Evolutionary conservation across 2,888 invertebrate species (phyloP).

Genomic region (Cyclophora albipunctata): DNA sequence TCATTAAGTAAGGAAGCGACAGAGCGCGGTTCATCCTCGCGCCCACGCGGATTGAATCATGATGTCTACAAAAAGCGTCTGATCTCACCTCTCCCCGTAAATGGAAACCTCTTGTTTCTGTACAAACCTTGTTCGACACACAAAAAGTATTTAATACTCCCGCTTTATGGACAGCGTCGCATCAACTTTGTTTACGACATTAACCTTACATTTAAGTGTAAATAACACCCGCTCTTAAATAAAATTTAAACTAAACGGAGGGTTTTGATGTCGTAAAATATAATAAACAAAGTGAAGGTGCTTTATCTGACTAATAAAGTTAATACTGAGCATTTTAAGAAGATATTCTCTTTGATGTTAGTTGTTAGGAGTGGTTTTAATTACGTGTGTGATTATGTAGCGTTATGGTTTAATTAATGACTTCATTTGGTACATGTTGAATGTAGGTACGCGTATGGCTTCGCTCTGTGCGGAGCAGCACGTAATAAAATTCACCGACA

Average conservation of each 20-base stretch:
- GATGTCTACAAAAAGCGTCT: conserved; percentile 11
- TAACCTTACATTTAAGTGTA: not conserved
- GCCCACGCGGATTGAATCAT: conserved; percentile 27
- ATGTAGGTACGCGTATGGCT: too few relatives aligned
- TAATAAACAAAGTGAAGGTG: too few relatives aligned
- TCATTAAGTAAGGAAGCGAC: too few relatives aligned
- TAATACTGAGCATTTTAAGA: too few relatives aligned
- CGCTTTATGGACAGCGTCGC: not conserved
- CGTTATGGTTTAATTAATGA: too few relatives aligned
- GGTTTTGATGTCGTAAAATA: not conserved
- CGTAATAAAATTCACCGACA: conserved; percentile 11
- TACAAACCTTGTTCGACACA: conserved; percentile 2
- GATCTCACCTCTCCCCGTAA: conserved; percentile 28
- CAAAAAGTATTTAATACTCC: not conserved
- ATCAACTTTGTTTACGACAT: not conserved
- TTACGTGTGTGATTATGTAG: too few relatives aligned
- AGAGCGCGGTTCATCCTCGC: conserved; percentile 21
- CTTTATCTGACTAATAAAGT: too few relatives aligned
- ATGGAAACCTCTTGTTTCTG: conserved; percentile 20
- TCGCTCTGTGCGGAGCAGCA: not conserved
- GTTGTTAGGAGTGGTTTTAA: too few relatives aligned
- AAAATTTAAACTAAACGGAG: too few relatives aligned
- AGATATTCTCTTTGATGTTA: too few relatives aligned
- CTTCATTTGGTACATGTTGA: too few relatives aligned
- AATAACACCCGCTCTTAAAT: too few relatives aligned